These are phyloP conservation scores for Melipona bicolor DNA, from an alignment of 2,888 invertebrate genomes.

Conservation along the genomic window DNA sequence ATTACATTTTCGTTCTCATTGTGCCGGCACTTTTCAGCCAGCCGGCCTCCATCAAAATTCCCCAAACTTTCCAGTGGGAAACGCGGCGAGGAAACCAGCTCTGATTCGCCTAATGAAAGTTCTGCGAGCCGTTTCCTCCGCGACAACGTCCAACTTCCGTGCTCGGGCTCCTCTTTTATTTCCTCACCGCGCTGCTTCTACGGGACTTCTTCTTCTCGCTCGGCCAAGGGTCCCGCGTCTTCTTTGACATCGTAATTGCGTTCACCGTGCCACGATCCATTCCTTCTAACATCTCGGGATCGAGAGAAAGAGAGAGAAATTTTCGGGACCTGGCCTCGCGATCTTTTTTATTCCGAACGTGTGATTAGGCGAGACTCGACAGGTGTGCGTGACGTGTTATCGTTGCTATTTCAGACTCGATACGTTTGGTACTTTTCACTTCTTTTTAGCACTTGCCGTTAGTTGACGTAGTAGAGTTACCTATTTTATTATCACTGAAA, in stretches of 20 bases:
- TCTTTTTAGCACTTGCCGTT: background rate
- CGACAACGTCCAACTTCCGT: constrained; percentile 39
- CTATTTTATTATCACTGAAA: no score
- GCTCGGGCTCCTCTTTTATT: constrained; percentile 19
- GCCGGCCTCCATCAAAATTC: constrained; percentile 47
- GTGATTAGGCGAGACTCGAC: constrained; percentile 17
- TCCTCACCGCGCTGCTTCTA: background rate
- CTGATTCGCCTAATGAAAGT: constrained; percentile 64
- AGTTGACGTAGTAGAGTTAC: no score
- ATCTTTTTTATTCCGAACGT: background rate
- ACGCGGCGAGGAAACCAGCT: constrained; percentile 35
- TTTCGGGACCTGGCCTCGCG: background rate
- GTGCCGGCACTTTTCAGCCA: constrained; percentile 21
- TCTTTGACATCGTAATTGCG: constrained; percentile 64
- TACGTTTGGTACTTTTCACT: background rate
- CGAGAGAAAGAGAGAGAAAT: background rate
- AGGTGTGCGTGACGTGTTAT: constrained; percentile 5
- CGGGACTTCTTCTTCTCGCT: constrained; percentile 2
- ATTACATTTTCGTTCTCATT: constrained; percentile 40
- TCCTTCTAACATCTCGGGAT: background rate
- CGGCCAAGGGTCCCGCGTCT: constrained; percentile 23
- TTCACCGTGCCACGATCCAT: constrained; percentile 18
- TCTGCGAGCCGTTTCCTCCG: constrained; percentile 34
- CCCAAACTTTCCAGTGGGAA: constrained; percentile 47
- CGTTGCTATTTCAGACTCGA: background rate